A percentile compares a stretch with the other conserved stretches of the same genome.
Evolutionary conservation across 2,888 invertebrate species (phyloP).

Genomic region (Eupelmus urozonus): DNA sequence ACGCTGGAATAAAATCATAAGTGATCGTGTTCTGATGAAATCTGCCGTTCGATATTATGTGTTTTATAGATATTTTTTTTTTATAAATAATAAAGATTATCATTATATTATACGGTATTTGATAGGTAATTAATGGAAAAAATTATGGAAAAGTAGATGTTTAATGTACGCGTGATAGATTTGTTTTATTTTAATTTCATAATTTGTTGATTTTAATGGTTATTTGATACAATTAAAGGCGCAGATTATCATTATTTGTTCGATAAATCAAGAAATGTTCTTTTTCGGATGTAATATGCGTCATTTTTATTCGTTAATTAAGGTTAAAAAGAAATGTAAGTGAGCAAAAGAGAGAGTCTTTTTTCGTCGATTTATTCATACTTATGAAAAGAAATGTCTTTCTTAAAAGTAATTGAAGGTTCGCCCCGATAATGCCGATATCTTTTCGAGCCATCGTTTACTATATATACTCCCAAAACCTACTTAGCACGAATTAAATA

Average conservation of each 20-base stretch:
- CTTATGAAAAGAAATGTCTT: constrained; percentile 10
- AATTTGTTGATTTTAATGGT: too few species aligned
- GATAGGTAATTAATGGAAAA: too few species aligned
- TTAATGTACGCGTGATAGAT: too few species aligned
- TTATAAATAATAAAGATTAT: too few species aligned
- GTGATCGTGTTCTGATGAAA: too few species aligned
- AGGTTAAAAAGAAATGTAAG: background rate
- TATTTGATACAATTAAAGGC: background rate
- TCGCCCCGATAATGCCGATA: constrained; percentile 4
- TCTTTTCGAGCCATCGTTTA: constrained; percentile 23
- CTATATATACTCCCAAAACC: constrained; percentile 21
- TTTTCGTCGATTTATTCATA: background rate
- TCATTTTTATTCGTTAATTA: constrained; percentile 21
- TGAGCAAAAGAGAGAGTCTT: background rate
- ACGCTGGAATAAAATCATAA: too few species aligned
- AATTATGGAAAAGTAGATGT: too few species aligned
- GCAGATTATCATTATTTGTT: background rate
- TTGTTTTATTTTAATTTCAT: background rate
- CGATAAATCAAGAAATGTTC: constrained; percentile 18
- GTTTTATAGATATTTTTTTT: too few species aligned
- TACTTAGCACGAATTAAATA: too few species aligned
- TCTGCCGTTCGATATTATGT: too few species aligned
- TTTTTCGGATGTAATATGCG: background rate
- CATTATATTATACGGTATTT: too few species aligned
- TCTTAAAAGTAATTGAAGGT: constrained; percentile 10